These are phyloP conservation scores for Ochropleura leucogaster DNA, from an alignment of 2,888 invertebrate genomes.

Conservation along the genomic window DNA sequence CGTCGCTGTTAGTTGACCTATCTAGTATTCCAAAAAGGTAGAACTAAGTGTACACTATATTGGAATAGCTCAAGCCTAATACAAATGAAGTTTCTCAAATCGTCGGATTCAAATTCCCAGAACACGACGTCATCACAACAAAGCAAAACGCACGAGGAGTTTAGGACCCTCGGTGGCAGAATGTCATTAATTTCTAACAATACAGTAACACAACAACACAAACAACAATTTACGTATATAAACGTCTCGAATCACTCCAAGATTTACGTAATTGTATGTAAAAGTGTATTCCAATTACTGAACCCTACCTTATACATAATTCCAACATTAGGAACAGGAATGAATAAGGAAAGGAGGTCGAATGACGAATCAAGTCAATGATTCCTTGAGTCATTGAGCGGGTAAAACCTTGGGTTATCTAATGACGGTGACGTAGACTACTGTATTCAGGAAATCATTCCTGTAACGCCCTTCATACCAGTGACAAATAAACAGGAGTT, in stretches of 20 bases:
- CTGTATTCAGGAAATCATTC: conserved; percentile 31
- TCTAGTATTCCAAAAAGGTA: neutral
- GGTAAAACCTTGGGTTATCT: conserved; percentile 44
- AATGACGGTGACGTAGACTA: conserved; percentile 30
- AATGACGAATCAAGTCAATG: conserved; percentile 48
- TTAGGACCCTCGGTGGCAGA: conserved; percentile 10
- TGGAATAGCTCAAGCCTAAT: neutral
- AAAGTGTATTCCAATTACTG: conserved; percentile 45
- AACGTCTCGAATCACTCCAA: conserved; percentile 34
- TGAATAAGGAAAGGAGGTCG: conserved; percentile 39
- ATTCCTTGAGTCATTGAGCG: conserved; percentile 33
- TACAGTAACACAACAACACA: conserved; percentile 42
- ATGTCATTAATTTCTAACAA: conserved; percentile 47
- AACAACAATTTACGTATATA: conserved; percentile 25
- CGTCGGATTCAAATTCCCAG: conserved; percentile 11
- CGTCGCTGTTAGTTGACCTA: neutral
- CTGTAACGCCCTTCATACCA: conserved; percentile 11
- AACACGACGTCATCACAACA: conserved; percentile 9
- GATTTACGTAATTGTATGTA: conserved; percentile 46
- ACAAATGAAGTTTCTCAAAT: conserved; percentile 3
- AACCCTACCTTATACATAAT: conserved; percentile 50
- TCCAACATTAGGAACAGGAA: conserved; percentile 29
- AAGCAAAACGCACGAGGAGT: conserved; percentile 6
- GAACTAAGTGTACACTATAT: neutral
- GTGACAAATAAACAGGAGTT: conserved; percentile 17